Evolutionary conservation across 2,797 vertebrate genomes (phyloP).

Genomic region (Darevskia nairensis): DNA sequence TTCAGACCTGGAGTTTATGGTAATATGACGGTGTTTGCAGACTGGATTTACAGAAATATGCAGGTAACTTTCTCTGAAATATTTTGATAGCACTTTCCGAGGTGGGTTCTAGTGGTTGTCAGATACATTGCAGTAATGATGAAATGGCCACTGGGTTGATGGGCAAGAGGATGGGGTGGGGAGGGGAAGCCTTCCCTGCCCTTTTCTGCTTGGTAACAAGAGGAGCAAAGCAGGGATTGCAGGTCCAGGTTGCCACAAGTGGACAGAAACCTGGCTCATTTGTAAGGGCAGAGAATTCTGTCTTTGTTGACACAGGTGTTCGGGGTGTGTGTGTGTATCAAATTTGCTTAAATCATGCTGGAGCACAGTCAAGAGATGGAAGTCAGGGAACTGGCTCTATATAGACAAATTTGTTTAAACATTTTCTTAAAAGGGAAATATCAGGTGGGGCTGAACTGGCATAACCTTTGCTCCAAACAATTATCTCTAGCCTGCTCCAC

Average conservation of each 20-base stretch:
- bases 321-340: background rate
- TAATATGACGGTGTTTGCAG: slow-evolving; percentile 81
- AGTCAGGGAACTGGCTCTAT: background rate
- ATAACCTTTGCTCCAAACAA: background rate
- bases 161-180: background rate
- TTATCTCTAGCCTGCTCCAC: background rate
- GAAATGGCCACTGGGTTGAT: background rate
- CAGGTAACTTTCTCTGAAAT: slow-evolving; percentile 73
- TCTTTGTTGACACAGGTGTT: background rate
- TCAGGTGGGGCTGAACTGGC: background rate
- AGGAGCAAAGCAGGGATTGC: background rate
- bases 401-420: background rate
- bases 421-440: background rate
- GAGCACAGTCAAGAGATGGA: background rate
- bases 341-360: background rate
- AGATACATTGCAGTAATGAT: background rate
- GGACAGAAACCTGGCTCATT: background rate
- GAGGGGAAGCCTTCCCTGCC: background rate
- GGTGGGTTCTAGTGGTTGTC: background rate
- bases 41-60: slow-evolving; percentile 89
- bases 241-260: background rate
- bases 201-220: background rate
- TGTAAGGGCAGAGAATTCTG: background rate
- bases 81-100: background rate
- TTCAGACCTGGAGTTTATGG: slow-evolving; percentile 85